Base-by-base conservation (phyloP, 2,888 invertebrate genomes). In the Drosophila quinaria region DNA sequence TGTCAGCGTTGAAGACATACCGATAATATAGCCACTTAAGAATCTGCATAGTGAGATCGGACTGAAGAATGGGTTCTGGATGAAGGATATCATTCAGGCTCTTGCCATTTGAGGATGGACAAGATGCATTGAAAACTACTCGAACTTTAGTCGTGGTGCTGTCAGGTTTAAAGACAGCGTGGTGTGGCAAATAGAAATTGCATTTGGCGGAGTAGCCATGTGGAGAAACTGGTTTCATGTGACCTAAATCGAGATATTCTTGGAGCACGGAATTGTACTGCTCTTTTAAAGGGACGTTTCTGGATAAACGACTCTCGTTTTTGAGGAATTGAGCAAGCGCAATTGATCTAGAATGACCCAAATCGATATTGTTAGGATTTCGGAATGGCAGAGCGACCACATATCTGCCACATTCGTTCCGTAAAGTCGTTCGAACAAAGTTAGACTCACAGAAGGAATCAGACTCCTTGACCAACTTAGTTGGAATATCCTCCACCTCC, bases 1-100 rank as follows among this genome's bases (percentile, higher is more conserved):
- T 50, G 19, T 49, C 39, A 4, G 49, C 41, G 6, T 39, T 41
- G 5, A 59, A 50, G 4, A 37, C 25, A 10, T 37, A 25, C n/a
- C 25, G 22, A 17, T 15, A 25, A 15, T 35, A 22, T 35, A 25
- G 22, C 25, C 8, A 25, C 13, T 44, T 31, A 4, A 19, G 17
- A 11, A 33, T n/a, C 31, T 49, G 37, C 4, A 37, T n/a, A 2
- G n/a, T 37, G 4, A 37, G 6, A 19, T 31, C 39, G 13, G 49
- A n/a, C 6, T 49, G 47, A 2, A 47, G 47, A 0, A 41, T 13
- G 10, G 31, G 4, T 1, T 5, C 11, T 6, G 19, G 8, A 29
- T 15, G 15, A 2, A 29, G 15, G 10, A 49, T 3, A 8, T 17
- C 15, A 25, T n/a, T 49, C 9, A 10, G 25, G 9, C 29, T 29